phyloP scores from a whole-genome alignment of 1,140 invertebrate species.

The Euura lappo region DNA sequence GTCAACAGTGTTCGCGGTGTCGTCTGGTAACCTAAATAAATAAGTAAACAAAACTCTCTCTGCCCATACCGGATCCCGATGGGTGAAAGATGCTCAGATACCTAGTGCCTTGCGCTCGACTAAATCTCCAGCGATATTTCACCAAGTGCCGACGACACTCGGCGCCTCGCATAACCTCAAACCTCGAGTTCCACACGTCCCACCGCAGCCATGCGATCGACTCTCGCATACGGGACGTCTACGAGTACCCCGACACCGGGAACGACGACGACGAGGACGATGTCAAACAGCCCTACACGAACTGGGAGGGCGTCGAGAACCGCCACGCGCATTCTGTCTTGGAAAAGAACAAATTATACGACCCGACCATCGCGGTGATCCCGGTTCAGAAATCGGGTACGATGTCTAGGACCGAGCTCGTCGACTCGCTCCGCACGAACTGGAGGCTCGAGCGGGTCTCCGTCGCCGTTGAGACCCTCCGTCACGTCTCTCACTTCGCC shows the following conservation, averaged over 20 bases:
- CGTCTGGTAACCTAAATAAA: too few relatives aligned
- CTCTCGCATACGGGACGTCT: too few relatives aligned
- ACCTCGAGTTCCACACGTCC: too few relatives aligned
- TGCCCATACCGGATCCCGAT: too few relatives aligned
- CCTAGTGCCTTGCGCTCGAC: too few relatives aligned
- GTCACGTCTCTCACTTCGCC: slow-evolving; percentile 44
- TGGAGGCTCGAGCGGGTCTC: slow-evolving; percentile 42
- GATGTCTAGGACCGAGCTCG: slow-evolving; percentile 33
- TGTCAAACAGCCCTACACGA: slow-evolving; percentile 11
- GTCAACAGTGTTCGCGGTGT: too few relatives aligned
- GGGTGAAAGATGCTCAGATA: too few relatives aligned
- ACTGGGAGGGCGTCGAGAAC: slow-evolving; percentile 48
- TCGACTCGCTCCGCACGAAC: slow-evolving; percentile 35
- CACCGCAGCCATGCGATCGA: too few relatives aligned
- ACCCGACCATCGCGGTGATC: slow-evolving; percentile 15
- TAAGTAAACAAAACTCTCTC: too few relatives aligned
- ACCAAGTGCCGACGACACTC: too few relatives aligned
- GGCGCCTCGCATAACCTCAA: too few relatives aligned
- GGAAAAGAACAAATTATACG: slow-evolving; percentile 33
- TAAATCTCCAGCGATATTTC: too few relatives aligned
- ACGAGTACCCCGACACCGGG: background rate
- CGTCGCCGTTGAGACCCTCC: slow-evolving; percentile 50
- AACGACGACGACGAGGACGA: background rate
- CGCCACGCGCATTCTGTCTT: slow-evolving; percentile 45
- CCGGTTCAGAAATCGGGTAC: background rate